Evolutionary conservation across 2,113 vertebrate species (phyloP).

Genomic region (Panthera uncia): DNA sequence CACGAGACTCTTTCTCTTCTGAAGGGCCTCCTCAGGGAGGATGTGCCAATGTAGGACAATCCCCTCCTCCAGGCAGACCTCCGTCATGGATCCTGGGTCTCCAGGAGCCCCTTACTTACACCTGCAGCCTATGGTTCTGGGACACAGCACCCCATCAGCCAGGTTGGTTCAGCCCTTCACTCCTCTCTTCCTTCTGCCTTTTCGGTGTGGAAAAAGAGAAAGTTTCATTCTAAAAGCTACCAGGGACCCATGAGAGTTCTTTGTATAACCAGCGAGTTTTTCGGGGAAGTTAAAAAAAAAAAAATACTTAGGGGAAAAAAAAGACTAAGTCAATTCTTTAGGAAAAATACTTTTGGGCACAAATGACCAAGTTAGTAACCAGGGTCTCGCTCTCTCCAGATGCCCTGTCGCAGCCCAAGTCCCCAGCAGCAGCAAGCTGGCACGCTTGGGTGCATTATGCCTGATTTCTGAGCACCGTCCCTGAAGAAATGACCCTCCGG

Average conservation of each 20-base stretch:
- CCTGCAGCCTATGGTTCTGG: rapidly evolving
- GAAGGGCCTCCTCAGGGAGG: not conserved
- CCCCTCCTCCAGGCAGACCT: not conserved
- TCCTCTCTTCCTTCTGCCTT: not conserved
- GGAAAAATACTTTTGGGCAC: constrained; percentile 9
- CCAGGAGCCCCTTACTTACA: rapidly evolving
- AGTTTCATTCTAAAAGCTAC: not conserved
- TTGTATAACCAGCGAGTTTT: not conserved
- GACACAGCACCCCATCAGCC: not conserved
- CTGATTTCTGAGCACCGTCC: not conserved
- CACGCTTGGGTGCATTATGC: not conserved
- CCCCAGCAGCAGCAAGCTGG: not conserved
- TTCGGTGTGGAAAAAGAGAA: not conserved
- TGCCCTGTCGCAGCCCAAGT: not conserved
- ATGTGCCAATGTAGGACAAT: rapidly evolving
- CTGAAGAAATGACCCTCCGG: not conserved
- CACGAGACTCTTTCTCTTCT: not conserved
- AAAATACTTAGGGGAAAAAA: not conserved
- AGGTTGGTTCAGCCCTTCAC: not conserved
- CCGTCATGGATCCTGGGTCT: not conserved
- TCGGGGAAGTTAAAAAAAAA: not conserved
- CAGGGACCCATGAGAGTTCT: not conserved
- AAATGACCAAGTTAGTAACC: not conserved
- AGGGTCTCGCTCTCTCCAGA: not conserved
- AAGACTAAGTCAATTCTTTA: not conserved